These are phyloP conservation scores for Rhinopomastus cyanomelas DNA, from an alignment of 2,113 vertebrate species.

Conservation along the genomic window DNA sequence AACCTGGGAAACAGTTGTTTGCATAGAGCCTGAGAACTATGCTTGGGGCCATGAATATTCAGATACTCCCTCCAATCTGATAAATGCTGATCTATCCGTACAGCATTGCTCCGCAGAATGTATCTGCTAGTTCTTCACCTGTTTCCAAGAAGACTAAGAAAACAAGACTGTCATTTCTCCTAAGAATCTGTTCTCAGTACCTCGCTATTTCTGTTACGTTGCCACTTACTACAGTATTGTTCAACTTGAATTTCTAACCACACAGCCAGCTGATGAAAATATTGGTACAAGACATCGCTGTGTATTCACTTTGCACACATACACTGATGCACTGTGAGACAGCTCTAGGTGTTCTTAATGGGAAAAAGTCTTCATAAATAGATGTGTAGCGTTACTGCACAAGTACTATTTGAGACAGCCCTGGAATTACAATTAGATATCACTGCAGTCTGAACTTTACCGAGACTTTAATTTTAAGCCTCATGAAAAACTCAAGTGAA, in stretches of 20 bases:
- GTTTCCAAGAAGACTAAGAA: background rate
- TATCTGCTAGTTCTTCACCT: background rate
- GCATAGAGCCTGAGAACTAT: background rate
- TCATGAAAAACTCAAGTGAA: background rate
- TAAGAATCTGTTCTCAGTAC: background rate
- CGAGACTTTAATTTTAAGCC: background rate
- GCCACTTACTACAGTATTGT: background rate
- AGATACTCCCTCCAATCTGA: background rate
- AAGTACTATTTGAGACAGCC: background rate
- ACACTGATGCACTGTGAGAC: background rate
- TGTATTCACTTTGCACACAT: background rate
- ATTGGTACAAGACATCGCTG: background rate
- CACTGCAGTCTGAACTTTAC: background rate
- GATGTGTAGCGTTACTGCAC: background rate
- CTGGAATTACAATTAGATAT: background rate
- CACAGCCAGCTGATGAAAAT: background rate
- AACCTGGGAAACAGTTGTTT: background rate
- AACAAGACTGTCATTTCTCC: background rate
- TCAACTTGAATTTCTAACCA: background rate
- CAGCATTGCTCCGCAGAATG: background rate
- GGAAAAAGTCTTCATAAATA: background rate
- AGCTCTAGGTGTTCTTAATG: background rate
- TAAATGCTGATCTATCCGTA: background rate
- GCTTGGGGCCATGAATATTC: background rate
- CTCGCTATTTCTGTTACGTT: background rate